Base-by-base conservation (phyloP, 2,113 vertebrate genomes). In the Megatriorchis doriae region DNA sequence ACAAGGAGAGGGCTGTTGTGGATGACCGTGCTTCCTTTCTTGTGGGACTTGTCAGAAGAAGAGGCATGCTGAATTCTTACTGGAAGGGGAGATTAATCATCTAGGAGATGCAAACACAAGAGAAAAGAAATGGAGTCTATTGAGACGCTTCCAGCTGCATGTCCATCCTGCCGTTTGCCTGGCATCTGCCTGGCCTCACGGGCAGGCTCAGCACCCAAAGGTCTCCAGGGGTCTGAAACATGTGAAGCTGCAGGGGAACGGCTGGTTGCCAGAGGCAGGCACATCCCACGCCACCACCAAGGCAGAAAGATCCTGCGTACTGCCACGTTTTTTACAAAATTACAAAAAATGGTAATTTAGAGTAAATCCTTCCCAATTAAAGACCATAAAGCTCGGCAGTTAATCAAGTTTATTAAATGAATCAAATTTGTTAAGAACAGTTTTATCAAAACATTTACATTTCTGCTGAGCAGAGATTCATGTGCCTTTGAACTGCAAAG, bases 381-480 rank as follows among this genome's bases (percentile, higher is more conserved):
- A 84, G 50, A 59, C 63, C 67, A 67, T 59, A 48, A 31, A 93
- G 40, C 55, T 95, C 91, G 94, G 95, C 87, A 90, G 88, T 59
- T 88, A 67, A 94, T 98, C 96, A 97, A 93, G 91, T 58, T 90
- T 68, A 67, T 67, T 86, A 94, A 92, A 91, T 17, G 72, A 85
- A 94, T 97, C 95, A 94, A 95, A 92, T 55, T 84, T 71, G 36
- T 56, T 92, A 96, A 88, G 94, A 94, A 96, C 50, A 50, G 70
- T 43, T 92, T 95, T 97, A 96, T 95, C 97, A 96, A 98, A 98
- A 98, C 96, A 94, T 98, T 98, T 97, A 96, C 97, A 83, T 96
- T 97, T 96, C 95, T 94, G 86, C 94, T 96, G 91, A 93, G 90
- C 93, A 82, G 83, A 97, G 81, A 96, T 97, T 96, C 96, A 97